Evolutionary conservation across 2,113 vertebrate species (phyloP), one percentile per base, ranked within the genome.

Genomic region (Deroptyus accipitrinus): DNA sequence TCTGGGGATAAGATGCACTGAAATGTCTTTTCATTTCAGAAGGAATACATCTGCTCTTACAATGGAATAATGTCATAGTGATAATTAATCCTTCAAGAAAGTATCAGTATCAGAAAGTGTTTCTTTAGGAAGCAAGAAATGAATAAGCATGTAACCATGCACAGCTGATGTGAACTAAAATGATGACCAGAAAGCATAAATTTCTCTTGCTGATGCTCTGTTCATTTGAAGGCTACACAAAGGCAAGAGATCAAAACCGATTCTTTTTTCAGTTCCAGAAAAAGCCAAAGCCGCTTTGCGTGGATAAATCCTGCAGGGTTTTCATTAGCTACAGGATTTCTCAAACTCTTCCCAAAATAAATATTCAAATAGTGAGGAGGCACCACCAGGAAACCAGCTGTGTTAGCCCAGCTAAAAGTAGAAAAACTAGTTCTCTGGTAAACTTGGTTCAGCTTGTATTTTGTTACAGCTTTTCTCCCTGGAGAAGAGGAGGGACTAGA

Each of bases 391-490:
- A 54, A 95, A 62, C 13, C 13, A 62, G 30, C 4, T 73, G 44
- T 63, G n/a, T 44, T 4, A 3, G 44, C 23, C 9, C 31, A 30
- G 23, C 39, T 68, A 12, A 83, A 90, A 79, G 62, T 7, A 61
- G 46, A n/a, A 83, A 80, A 90, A 74, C 20, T 42, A 28, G 33
- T 73, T 92, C 48, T 90, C 42, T 88, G 76, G 39, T 64, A 35
- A 61, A 28, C 55, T 83, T 83, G 11, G 16, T 83, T 91, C 83
- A 74, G 37, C 52, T 72, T 79, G 51, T 46, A 33, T 42, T 92
- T 70, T 74, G 14, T 86, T 86, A 44, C 2, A 16, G 67, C 41
- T 31, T 1, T 80, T 73, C 27, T 79, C 33, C 24, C 37, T 77
- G 54, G 64, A 77, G 54, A 67, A 61, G 5, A 51, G 59, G 39